These are phyloP conservation scores for Melanotaenia nigrans DNA, from an alignment of 2,797 vertebrate genomes.

Conservation along the genomic window DNA sequence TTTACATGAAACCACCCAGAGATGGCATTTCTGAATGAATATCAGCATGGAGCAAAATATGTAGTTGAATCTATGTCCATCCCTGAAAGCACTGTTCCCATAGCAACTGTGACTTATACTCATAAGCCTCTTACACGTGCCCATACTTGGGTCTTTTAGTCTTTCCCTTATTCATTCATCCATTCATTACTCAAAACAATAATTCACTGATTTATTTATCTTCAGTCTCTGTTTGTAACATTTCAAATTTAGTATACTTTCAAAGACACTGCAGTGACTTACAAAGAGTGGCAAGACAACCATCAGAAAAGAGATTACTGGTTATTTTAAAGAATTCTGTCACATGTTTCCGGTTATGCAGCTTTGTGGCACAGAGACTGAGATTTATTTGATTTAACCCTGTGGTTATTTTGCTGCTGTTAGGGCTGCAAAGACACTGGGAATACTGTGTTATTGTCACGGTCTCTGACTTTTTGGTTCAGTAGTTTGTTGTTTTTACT, in stretches of 20 bases:
- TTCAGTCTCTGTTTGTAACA: neutral
- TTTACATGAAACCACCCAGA: neutral
- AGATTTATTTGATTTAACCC: neutral
- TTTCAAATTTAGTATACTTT: neutral
- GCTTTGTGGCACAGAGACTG: neutral
- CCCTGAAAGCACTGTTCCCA: slow-evolving; percentile 36
- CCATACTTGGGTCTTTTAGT: slow-evolving; percentile 23
- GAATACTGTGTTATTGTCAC: neutral
- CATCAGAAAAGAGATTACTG: neutral
- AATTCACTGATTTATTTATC: neutral
- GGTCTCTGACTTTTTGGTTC: too few relatives aligned
- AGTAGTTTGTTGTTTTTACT: too few relatives aligned
- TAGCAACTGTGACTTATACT: slow-evolving; percentile 41
- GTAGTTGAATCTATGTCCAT: neutral
- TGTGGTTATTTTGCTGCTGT: neutral
- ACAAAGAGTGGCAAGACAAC: neutral
- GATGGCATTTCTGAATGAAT: neutral
- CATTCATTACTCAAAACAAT: slow-evolving; percentile 19
- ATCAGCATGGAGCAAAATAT: slow-evolving; percentile 12
- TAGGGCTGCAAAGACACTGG: neutral
- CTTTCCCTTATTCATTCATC: slow-evolving; percentile 24
- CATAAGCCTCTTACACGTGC: slow-evolving; percentile 18
- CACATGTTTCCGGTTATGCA: neutral
- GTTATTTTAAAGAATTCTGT: neutral
- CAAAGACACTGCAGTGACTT: neutral